A percentile compares a stretch with the other conserved stretches of the same genome.
These are phyloP conservation scores for Nerophis ophidion DNA, from an alignment of 2,113 vertebrate genomes.

Conservation along the genomic window DNA sequence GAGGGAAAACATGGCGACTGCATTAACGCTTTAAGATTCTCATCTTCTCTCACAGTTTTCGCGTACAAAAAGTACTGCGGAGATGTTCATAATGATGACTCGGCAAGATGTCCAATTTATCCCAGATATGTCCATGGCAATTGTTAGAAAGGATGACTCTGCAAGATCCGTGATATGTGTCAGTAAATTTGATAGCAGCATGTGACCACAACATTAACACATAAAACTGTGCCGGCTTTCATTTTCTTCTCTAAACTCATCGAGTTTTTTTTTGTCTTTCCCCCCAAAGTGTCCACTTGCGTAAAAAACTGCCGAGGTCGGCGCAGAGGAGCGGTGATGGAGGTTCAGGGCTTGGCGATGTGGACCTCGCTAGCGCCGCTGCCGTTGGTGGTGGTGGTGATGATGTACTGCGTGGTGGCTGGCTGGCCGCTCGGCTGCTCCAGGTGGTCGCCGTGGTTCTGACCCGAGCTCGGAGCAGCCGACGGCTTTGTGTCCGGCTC, in stretches of 20 bases:
- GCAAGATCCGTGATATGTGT: too few species aligned
- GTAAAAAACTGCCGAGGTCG: constrained; percentile 28
- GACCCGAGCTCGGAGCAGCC: constrained; percentile 55
- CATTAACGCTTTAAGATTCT: background rate
- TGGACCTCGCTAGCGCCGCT: constrained; percentile 80
- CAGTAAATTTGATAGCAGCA: background rate
- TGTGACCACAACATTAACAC: constrained; percentile 31
- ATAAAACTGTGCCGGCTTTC: constrained; percentile 58
- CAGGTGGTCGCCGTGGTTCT: constrained; percentile 73
- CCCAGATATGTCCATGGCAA: too few species aligned
- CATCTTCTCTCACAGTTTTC: background rate
- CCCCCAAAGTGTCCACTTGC: constrained; percentile 6
- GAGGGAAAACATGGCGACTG: background rate
- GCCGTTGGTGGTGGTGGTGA: constrained; percentile 86
- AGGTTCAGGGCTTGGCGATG: constrained; percentile 82
- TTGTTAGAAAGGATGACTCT: too few species aligned
- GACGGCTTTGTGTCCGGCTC: constrained; percentile 85
- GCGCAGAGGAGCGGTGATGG: constrained; percentile 26
- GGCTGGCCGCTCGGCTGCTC: constrained; percentile 75
- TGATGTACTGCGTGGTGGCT: constrained; percentile 89
- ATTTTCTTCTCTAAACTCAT: background rate
- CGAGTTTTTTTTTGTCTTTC: background rate
- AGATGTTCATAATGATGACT: too few species aligned
- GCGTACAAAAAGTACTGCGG: background rate
- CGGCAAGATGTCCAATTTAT: too few species aligned